Evolutionary conservation across 2,888 invertebrate species (phyloP).

Genomic region (Drosophila pseudotalamancana): DNA sequence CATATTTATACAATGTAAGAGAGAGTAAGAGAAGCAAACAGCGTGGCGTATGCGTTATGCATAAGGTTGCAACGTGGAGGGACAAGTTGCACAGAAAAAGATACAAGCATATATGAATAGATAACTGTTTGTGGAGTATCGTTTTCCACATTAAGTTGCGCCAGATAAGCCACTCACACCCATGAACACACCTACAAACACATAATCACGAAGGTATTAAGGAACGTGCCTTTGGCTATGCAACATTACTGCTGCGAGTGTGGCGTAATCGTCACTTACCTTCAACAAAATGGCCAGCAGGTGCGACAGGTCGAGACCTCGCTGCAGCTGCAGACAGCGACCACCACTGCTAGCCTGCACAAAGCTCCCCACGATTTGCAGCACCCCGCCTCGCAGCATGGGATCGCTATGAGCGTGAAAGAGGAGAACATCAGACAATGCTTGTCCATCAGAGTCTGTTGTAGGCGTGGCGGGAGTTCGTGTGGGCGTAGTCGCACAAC

Average conservation of each 20-base stretch:
- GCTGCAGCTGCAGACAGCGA: conserved; percentile 52
- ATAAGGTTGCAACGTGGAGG: conserved; percentile 24
- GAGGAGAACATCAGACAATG: conserved; percentile 80
- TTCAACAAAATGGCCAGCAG: conserved; percentile 82
- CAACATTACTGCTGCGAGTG: conserved; percentile 13
- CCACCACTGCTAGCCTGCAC: conserved; percentile 72
- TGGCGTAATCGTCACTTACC: conserved; percentile 63
- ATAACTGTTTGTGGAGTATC: conserved; percentile 46
- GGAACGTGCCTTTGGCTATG: conserved; percentile 25
- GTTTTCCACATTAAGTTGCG: conserved; percentile 50
- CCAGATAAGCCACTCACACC: conserved; percentile 25
- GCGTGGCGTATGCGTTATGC: conserved; percentile 65
- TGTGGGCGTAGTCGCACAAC: not conserved
- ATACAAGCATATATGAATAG: conserved; percentile 43
- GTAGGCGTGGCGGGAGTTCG: not conserved
- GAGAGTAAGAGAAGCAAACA: conserved; percentile 17
- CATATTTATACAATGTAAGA: conserved; percentile 65
- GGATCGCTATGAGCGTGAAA: conserved; percentile 83
- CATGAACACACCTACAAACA: conserved; percentile 6
- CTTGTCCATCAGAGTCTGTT: conserved; percentile 34
- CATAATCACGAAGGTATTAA: conserved; percentile 25
- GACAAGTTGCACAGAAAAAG: conserved; percentile 32
- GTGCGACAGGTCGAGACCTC: conserved; percentile 74
- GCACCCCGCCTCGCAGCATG: conserved; percentile 83
- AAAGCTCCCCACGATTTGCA: conserved; percentile 83